Evolutionary conservation across 1,140 invertebrate genomes (phyloP).

Genomic region (Zaprionus tsacasi): DNA sequence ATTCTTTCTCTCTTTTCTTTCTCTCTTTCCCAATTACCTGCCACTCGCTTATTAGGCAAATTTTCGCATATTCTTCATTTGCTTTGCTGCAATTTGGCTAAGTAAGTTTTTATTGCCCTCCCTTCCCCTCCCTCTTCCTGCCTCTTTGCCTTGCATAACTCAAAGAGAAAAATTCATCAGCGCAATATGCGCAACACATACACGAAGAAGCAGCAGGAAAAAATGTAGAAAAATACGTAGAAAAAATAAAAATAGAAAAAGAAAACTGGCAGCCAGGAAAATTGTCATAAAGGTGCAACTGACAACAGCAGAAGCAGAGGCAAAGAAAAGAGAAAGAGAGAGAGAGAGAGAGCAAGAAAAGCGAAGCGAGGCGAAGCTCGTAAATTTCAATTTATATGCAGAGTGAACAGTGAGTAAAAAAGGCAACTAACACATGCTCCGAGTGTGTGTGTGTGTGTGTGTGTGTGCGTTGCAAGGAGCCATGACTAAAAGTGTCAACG

Average conservation of each 20-base stretch:
- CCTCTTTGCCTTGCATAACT: constrained; percentile 52
- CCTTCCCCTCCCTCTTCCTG: neutral
- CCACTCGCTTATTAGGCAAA: constrained; percentile 44
- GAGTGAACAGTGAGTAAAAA: constrained; percentile 73
- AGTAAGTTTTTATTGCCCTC: constrained; percentile 72
- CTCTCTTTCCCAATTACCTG: neutral
- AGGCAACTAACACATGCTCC: constrained; percentile 55
- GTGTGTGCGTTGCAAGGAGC: constrained; percentile 37
- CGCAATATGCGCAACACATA: constrained; percentile 76
- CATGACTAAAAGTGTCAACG: constrained; percentile 73
- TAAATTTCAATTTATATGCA: constrained; percentile 84
- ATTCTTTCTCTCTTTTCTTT: neutral
- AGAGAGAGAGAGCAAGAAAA: constrained; percentile 4
- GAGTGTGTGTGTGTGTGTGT: neutral
- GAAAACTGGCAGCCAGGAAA: constrained; percentile 72
- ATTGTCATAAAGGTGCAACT: constrained; percentile 84
- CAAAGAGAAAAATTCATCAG: constrained; percentile 83
- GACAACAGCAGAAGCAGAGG: constrained; percentile 54
- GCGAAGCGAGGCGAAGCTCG: constrained; percentile 46
- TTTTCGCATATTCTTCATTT: constrained; percentile 40
- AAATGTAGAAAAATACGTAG: constrained; percentile 18
- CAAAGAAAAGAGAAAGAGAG: constrained; percentile 19
- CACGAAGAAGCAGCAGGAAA: constrained; percentile 5
- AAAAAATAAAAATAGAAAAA: constrained; percentile 32
- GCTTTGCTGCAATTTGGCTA: constrained; percentile 68